Evolutionary conservation across 2,113 vertebrate genomes (phyloP).

Genomic region (Chroicocephalus ridibundus): DNA sequence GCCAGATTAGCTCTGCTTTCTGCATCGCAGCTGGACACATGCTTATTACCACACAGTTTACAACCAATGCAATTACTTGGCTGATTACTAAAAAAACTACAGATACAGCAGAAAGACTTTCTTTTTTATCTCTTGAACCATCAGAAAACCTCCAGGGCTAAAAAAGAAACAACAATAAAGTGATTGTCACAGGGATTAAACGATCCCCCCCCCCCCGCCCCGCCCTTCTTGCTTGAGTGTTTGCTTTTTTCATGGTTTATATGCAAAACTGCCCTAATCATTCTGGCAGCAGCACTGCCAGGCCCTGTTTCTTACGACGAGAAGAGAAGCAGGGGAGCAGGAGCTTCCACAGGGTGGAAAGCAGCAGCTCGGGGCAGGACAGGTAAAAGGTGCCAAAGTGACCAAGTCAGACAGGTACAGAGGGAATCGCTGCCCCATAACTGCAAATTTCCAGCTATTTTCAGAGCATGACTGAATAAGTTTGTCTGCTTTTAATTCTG

Average conservation of each 20-base stretch:
- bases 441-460: neutral
- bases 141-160: neutral
- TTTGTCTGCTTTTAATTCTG: neutral
- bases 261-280: neutral
- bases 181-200: neutral
- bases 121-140: neutral
- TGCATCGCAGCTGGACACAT: neutral
- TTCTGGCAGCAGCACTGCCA: neutral
- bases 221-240: fast-evolving
- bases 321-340: neutral
- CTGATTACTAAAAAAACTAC: neutral
- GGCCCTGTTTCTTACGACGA: neutral
- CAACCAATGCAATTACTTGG: neutral
- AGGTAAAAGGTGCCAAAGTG: neutral
- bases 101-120: neutral
- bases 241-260: neutral
- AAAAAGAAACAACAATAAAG: neutral
- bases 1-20: neutral
- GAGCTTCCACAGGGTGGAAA: neutral
- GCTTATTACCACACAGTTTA: neutral
- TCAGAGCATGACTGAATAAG: neutral
- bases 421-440: neutral
- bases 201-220: fast-evolving
- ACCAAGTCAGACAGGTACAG: neutral
- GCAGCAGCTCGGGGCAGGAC: neutral